These are phyloP conservation scores for Alouatta palliata DNA, from an alignment of 2,113 vertebrate species.

Conservation along the genomic window DNA sequence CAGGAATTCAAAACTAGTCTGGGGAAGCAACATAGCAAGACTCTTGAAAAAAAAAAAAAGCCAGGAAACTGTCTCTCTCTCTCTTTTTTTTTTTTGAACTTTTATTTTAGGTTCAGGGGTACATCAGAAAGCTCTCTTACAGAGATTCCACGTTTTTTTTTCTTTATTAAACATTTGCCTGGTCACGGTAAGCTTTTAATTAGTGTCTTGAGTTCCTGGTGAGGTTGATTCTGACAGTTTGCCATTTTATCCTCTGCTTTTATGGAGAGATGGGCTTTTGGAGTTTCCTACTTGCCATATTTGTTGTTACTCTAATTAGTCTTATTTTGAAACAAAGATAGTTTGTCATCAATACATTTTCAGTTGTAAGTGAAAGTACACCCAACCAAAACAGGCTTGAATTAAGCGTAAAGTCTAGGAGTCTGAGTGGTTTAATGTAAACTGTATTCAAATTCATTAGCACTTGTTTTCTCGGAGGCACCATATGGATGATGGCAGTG, in stretches of 20 bases:
- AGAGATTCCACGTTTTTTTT: neutral
- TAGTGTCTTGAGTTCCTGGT: neutral
- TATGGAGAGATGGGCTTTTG: neutral
- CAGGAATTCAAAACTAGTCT: neutral
- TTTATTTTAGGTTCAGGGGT: no score
- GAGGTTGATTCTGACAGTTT: constrained; percentile 10
- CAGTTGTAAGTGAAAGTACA: constrained; percentile 4
- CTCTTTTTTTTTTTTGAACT: no score
- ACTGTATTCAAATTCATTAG: neutral
- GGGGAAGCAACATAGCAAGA: neutral
- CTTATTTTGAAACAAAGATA: constrained; percentile 2
- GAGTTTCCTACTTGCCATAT: neutral
- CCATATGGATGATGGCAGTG: neutral
- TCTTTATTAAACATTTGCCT: neutral
- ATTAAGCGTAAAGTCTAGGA: constrained; percentile 5
- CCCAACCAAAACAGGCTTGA: neutral
- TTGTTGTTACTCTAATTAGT: neutral
- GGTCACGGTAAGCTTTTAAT: neutral
- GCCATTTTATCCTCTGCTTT: neutral
- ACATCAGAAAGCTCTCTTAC: neutral
- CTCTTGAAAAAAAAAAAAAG: neutral
- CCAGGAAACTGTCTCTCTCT: neutral
- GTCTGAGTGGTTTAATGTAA: neutral
- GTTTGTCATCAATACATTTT: constrained; percentile 28
- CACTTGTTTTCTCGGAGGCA: constrained; percentile 1